Base-by-base conservation (phyloP, 2,797 vertebrate species). In the Ptychadena robeensis region DNA sequence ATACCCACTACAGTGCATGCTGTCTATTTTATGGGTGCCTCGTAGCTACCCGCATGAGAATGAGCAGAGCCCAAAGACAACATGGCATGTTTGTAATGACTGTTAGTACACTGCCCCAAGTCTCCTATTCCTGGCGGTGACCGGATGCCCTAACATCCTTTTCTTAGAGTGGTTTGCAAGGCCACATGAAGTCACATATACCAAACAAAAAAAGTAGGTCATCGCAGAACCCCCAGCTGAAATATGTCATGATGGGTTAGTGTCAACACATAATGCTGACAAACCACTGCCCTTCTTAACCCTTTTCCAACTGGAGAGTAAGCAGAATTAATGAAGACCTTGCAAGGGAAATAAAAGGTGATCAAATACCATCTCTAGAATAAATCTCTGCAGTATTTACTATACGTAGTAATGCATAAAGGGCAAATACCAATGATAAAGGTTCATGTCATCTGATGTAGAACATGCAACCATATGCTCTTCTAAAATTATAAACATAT, bases 161-260 rank as follows among this genome's bases (percentile, higher is more conserved):
- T 79, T 84, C 71, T 74, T 74, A 67, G 70, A 74, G 30, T 75
- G 77, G 64, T 61, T 80, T 61, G 35, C 68, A 69, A 80, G 70
- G 77, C 76, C 64, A 80, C 53, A 53, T 75, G 71, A 84, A 84
- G 82, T 80, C 82, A 80, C n/a, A 70, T 80, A 80, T 74, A 80
- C 57, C 65, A 81, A 80, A 81, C 71, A 70, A 48, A 79, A 37
- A 66, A 85, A 80, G 65, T 81, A 85, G 83, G 83, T 85, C 83
- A 85, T 69, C 32, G 35, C 57, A 76, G 57, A 75, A 80, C 83
- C 83, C 72, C 71, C 83, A 85, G 83, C 83, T 85, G 83, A 85
- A 85, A 85, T 81, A 80, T 85, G 83, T 76, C 83, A 85, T 61
- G 40, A 71, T 73, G 63, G 78, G 72, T 85, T 85, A 85, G 78